Base-by-base conservation (phyloP, 2,797 vertebrate genomes). In the Falco biarmicus region DNA sequence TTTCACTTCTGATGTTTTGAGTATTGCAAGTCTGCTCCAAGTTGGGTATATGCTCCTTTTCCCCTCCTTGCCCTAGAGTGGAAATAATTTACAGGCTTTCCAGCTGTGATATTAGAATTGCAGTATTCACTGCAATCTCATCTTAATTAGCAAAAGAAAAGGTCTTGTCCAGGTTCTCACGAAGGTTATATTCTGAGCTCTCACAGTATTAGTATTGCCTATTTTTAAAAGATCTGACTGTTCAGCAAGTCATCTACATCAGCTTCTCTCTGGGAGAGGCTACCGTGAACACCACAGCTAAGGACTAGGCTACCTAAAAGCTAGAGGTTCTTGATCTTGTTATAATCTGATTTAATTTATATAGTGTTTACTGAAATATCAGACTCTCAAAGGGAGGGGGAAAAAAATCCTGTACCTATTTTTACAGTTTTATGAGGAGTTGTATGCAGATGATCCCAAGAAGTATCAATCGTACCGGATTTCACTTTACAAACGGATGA, bases 401-500 rank as follows among this genome's bases (percentile, higher is more conserved):
- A 68, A 97, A 98, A 97, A 93, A 93, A 95, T 95, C 89, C 96
- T 98, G 92, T 98, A 66, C 98, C 98, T 98, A 90, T 98, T 98
- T 98, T 98, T 98, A 96, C 98, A 98, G 98, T 98, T 98, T 98
- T 98, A 95, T 98, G 99, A 99, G 99, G 99, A 99, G 96, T 98
- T 99, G 98, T 98, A 98, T 98, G 98, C 99, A 96, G 99, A 99
- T 95, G 99, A 99, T 95, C 99, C 99, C 95, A 98, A 98, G 98
- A 99, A 99, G 96, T 99, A 98, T 98, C 98, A 98, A 57, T 98
- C 98, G 96, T 98, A 98, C 97, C 98, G 99, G 99, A 99, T 99
- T 98, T 98, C 98, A 98, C 99, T 99, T 97, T 99, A 99, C 98
- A 99, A 98, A 93, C 98, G 99, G 98, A 99, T 99, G 98, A 99